Base-by-base conservation (phyloP, 1,140 invertebrate genomes). In the Lysiphlebus fabarum region DNA sequence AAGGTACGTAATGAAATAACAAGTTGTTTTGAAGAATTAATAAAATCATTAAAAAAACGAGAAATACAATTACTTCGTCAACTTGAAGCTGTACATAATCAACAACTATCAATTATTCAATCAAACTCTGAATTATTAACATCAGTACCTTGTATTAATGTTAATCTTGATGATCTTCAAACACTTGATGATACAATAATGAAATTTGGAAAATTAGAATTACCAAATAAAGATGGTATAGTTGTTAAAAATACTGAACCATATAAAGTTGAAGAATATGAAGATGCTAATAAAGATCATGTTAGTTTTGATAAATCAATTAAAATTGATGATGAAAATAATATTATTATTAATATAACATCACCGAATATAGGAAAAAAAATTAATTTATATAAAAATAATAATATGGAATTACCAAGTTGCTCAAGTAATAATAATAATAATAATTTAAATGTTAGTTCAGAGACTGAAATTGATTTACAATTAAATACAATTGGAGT, bases 51-150 rank as follows among this genome's bases (percentile, higher is more conserved):
- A 17, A 70, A 73, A 62, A 75, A 76, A 53, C 71, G 82, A 62
- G 82, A 84, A 58, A 82, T 77, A 48, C 72, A 83, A 64, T 70
- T 84, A 12, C 64, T 83, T 4, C 76, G 82, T 8, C 82, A 83
- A 67, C 70, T 82, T 6, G 82, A 84, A 58, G 82, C 81, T 8
- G 71, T 84, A 17, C 76, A 81, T 12, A 76, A 69, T 43, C 81
- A 81, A 45, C 76, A 80, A 36, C 63, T 82, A 61, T 74, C 71
- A 5, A 56, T 79, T 1, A 62, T 76, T 33, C 72, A 78, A 40
- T 77, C 76, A 0, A 74, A 72, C 26, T 65, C 63, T 0, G 70
- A 74, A 53, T 53, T 72, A 1, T 42, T 72, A 7, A 65, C 70
- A 1, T 67, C 64, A 1, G 48, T 65, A 37, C 70, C 70, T 12